These are phyloP conservation scores for Tauraco erythrolophus DNA, from an alignment of 2,113 vertebrate genomes.

Conservation along the genomic window DNA sequence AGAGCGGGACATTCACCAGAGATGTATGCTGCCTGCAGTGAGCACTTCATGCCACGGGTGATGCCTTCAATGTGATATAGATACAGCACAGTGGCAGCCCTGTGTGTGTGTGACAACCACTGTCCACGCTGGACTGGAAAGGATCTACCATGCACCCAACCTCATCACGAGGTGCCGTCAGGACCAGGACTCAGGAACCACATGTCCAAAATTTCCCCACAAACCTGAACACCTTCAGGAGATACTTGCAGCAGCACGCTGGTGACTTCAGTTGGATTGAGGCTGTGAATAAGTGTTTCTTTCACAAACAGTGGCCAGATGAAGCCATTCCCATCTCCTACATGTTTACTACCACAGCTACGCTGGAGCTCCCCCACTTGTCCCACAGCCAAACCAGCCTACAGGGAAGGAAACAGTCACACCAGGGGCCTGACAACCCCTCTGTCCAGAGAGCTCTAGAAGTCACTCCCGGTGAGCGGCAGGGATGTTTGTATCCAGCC, in stretches of 20 bases:
- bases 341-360: fast-evolving
- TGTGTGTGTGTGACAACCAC: too few relatives aligned
- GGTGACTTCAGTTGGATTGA: neutral
- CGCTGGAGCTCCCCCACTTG: neutral
- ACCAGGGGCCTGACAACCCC: fast-evolving
- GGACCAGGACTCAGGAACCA: neutral
- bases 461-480: fast-evolving
- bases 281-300: neutral
- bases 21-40: neutral
- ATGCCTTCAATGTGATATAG: neutral
- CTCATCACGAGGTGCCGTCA: neutral
- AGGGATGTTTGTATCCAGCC: neutral
- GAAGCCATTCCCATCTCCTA: neutral
- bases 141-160: neutral
- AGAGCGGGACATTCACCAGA: neutral
- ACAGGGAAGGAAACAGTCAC: neutral
- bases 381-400: neutral
- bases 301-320: neutral
- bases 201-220: fast-evolving
- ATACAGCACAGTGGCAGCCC: neutral
- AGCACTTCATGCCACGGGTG: fast-evolving
- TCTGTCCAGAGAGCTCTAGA: neutral
- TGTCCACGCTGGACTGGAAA: fast-evolving
- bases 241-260: neutral
- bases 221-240: neutral